These are phyloP conservation scores for Peromyscus leucopus DNA, from an alignment of 2,113 vertebrate genomes.

Conservation along the genomic window DNA sequence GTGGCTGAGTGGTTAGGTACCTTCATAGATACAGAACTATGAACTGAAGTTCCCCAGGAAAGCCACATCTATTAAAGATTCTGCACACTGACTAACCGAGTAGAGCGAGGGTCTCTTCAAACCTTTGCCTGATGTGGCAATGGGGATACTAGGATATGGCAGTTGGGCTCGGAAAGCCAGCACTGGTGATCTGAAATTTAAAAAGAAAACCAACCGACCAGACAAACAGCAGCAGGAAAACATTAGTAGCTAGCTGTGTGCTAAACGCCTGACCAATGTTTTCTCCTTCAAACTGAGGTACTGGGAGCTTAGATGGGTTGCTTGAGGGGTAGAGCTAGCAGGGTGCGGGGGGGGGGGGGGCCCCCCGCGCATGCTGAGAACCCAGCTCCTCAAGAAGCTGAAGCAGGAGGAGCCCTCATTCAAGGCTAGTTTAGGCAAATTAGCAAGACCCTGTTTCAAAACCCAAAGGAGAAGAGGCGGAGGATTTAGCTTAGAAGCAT, in stretches of 20 bases:
- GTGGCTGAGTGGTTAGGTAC: background rate
- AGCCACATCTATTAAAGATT: background rate
- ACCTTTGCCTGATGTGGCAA: background rate
- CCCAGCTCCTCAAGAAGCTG: background rate
- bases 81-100: background rate
- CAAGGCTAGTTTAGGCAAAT: background rate
- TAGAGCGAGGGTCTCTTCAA: background rate
- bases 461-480: background rate
- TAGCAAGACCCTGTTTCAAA: background rate
- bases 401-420: background rate
- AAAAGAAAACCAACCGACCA: background rate
- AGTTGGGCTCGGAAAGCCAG: background rate
- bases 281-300: constrained; percentile 21
- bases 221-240: background rate
- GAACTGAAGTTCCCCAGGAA: background rate
- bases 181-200: constrained; percentile 31
- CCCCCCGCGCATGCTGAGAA: background rate
- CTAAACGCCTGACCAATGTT: background rate
- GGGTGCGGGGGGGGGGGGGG: no score
- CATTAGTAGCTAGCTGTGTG: background rate
- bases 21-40: background rate
- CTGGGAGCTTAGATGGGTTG: background rate
- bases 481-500: background rate
- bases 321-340: background rate
- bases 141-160: background rate